phyloP scores from a whole-genome alignment of 2,113 vertebrate species.

The Lota lota region DNA sequence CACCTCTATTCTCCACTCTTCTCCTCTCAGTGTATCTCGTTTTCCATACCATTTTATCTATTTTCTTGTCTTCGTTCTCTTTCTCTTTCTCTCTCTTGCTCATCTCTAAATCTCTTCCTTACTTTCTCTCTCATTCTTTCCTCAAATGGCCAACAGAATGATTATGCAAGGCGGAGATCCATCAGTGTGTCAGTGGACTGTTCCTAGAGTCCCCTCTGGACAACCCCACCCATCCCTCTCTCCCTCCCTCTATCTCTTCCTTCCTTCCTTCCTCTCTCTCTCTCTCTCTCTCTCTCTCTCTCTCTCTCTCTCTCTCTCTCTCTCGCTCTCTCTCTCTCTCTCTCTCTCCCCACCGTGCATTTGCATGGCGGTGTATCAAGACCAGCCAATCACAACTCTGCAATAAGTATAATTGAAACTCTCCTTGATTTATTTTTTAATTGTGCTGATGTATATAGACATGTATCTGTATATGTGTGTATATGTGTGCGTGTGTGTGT shows the following conservation, averaged over 20 bases:
- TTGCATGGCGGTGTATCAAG: constrained; percentile 32
- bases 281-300: background rate
- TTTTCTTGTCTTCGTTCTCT: constrained; percentile 18
- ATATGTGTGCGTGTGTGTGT: background rate
- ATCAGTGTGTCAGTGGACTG: constrained; percentile 65
- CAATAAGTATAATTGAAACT: constrained; percentile 52
- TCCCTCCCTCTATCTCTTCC: too few relatives aligned
- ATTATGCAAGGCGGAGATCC: constrained; percentile 67
- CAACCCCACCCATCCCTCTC: background rate
- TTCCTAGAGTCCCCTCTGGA: constrained; percentile 46
- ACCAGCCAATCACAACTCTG: constrained; percentile 3
- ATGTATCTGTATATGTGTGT: background rate
- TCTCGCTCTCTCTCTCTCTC: background rate
- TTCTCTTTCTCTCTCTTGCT: constrained; percentile 20
- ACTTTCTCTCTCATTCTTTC: constrained; percentile 20
- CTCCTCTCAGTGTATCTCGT: background rate
- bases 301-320: too few relatives aligned
- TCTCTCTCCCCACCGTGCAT: constrained; percentile 24
- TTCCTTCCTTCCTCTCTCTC: too few relatives aligned
- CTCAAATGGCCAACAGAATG: constrained; percentile 61
- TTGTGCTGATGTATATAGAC: background rate
- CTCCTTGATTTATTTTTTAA: constrained; percentile 42
- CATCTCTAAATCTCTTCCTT: constrained; percentile 1
- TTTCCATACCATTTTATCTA: constrained; percentile 9
- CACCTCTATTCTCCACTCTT: background rate